Conservation (phyloP, 2,888 invertebrate genomes). For the Himalopsyche japonica region DNA sequence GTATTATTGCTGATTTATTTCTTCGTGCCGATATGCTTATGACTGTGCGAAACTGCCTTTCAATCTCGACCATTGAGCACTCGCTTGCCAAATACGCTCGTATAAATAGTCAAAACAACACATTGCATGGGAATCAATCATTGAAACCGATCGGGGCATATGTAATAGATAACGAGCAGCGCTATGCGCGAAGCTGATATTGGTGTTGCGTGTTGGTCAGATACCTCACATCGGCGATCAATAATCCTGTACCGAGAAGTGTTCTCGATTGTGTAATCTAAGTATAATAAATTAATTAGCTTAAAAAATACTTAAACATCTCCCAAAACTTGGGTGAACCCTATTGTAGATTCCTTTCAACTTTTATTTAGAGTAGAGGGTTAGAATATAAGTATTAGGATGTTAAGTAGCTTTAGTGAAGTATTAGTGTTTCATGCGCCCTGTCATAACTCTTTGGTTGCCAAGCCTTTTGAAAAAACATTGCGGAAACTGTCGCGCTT, state of each 20-base stretch:
- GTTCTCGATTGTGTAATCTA: background rate
- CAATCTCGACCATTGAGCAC: background rate
- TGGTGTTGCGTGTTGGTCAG: background rate
- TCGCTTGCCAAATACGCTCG: background rate
- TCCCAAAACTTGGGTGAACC: too few species aligned
- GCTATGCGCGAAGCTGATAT: background rate
- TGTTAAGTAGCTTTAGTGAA: too few species aligned
- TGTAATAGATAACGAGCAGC: background rate
- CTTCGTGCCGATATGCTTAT: background rate
- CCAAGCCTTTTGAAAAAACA: too few species aligned
- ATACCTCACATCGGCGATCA: background rate
- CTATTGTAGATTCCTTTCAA: too few species aligned
- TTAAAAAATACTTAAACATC: too few species aligned
- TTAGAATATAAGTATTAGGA: too few species aligned
- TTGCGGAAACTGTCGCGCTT: too few species aligned
- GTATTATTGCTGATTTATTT: background rate
- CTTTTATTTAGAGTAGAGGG: too few species aligned
- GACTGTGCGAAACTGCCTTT: background rate
- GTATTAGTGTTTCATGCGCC: too few species aligned
- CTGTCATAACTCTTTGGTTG: too few species aligned
- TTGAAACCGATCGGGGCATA: background rate
- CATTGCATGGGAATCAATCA: background rate
- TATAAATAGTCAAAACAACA: background rate
- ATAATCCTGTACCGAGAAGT: background rate
- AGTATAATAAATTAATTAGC: too few species aligned